Percentiles rank a stretch among this genome's conserved stretches.
phyloP scores from a whole-genome alignment of 2,888 invertebrate species.

The Polydrusus cervinus region DNA sequence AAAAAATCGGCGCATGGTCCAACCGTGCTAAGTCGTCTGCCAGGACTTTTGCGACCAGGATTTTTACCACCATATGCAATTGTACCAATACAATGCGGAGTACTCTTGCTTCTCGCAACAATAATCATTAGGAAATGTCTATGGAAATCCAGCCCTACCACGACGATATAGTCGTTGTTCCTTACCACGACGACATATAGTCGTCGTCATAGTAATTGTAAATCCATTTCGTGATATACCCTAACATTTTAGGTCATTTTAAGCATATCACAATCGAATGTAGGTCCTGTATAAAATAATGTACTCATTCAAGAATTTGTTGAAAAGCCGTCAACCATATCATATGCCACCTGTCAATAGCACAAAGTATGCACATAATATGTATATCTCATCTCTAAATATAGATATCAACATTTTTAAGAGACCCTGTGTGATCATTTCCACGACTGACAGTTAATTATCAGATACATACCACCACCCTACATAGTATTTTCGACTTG shows the following conservation, averaged over 20 bases:
- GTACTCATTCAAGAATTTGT: neutral
- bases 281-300: neutral
- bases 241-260: constrained; percentile 15
- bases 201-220: too few species aligned
- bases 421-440: too few species aligned
- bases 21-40: constrained; percentile 69
- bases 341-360: too few species aligned
- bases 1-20: constrained; percentile 70
- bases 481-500: too few species aligned
- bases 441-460: too few species aligned
- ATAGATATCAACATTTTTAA: too few species aligned
- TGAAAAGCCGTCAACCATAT: too few species aligned
- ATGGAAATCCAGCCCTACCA: constrained; percentile 34
- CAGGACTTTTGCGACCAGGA: constrained; percentile 68
- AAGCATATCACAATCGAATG: constrained; percentile 2
- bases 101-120: constrained; percentile 66
- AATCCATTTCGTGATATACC: constrained; percentile 30
- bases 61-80: constrained; percentile 71
- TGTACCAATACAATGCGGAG: constrained; percentile 70
- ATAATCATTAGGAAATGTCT: constrained; percentile 55
- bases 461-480: too few species aligned
- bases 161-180: constrained; percentile 28
- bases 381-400: too few species aligned
- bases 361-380: too few species aligned
- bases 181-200: too few species aligned